phyloP scores from a whole-genome alignment of 2,797 vertebrate genomes.

The Melanogrammus aeglefinus region DNA sequence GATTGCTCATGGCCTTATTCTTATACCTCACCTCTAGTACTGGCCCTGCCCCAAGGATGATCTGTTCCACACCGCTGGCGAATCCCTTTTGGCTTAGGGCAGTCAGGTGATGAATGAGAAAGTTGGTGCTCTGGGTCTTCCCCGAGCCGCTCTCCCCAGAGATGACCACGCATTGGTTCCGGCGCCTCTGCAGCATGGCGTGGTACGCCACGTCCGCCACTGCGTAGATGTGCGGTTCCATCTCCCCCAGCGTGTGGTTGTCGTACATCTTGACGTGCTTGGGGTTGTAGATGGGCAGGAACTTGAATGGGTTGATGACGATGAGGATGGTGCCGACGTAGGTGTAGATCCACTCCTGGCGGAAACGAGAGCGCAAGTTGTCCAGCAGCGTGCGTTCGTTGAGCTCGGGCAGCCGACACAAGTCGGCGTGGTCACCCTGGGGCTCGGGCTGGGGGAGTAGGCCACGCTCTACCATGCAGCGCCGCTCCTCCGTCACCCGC shows the following conservation, averaged over 20 bases:
- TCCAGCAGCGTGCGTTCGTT: constrained; percentile 94
- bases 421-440: constrained; percentile 87
- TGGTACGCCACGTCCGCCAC: constrained; percentile 97
- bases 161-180: constrained; percentile 97
- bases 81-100: constrained; percentile 99
- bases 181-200: constrained; percentile 89
- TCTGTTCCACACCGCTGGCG: constrained; percentile 98
- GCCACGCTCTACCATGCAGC: constrained; percentile 90
- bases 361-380: constrained; percentile 92
- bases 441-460: constrained; percentile 89
- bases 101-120: constrained; percentile 97
- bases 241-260: constrained; percentile 90
- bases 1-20: not conserved
- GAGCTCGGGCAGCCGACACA: constrained; percentile 88
- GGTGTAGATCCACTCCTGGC: constrained; percentile 97
- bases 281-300: constrained; percentile 98
- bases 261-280: constrained; percentile 99
- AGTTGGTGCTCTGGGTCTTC: constrained; percentile 99
- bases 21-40: constrained; percentile 87
- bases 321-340: constrained; percentile 97
- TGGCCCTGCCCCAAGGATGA: constrained; percentile 96
- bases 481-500: constrained; percentile 87
- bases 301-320: constrained; percentile 96
- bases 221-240: constrained; percentile 95
- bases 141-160: constrained; percentile 98